Conservation (phyloP, 2,888 invertebrate species). For the Noctuana brunneofusca region DNA sequence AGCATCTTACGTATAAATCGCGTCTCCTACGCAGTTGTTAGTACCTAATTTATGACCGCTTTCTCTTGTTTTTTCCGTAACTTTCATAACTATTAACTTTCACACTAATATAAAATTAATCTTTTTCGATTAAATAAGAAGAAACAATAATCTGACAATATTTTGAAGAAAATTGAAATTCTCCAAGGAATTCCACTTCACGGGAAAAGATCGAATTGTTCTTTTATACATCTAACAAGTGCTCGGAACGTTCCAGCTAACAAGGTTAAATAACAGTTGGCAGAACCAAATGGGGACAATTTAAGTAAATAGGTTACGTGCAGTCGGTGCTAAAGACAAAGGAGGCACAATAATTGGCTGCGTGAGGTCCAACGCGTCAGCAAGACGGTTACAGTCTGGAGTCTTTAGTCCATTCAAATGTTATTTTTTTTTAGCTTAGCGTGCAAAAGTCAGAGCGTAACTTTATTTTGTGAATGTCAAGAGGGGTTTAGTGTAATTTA, state of each 20-base stretch:
- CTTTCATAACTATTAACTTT: not conserved
- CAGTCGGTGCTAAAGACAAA: conserved; percentile 50
- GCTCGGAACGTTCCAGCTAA: conserved; percentile 26
- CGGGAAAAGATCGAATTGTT: conserved; percentile 13
- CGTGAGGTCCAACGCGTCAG: conserved; percentile 52
- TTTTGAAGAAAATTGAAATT: conserved; percentile 9
- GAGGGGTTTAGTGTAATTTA: too few relatives aligned
- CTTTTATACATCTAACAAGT: conserved; percentile 27
- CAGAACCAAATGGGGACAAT: conserved; percentile 46
- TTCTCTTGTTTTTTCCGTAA: too few relatives aligned
- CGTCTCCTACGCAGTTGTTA: too few relatives aligned
- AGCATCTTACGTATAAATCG: too few relatives aligned
- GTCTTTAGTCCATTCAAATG: too few relatives aligned
- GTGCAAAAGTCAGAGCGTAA: too few relatives aligned
- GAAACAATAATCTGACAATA: conserved; percentile 10
- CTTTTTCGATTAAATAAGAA: conserved; percentile 1
- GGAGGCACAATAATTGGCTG: conserved; percentile 52
- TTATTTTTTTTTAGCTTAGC: too few relatives aligned
- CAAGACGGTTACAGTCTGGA: conserved; percentile 48
- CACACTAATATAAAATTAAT: not conserved
- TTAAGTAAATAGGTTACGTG: conserved; percentile 48
- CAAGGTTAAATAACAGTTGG: conserved; percentile 34
- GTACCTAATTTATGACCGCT: too few relatives aligned
- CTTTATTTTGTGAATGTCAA: too few relatives aligned
- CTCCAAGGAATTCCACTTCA: conserved; percentile 11